These are phyloP conservation scores for Triplophysa tibetana DNA, from an alignment of 2,113 vertebrate genomes.

Conservation along the genomic window DNA sequence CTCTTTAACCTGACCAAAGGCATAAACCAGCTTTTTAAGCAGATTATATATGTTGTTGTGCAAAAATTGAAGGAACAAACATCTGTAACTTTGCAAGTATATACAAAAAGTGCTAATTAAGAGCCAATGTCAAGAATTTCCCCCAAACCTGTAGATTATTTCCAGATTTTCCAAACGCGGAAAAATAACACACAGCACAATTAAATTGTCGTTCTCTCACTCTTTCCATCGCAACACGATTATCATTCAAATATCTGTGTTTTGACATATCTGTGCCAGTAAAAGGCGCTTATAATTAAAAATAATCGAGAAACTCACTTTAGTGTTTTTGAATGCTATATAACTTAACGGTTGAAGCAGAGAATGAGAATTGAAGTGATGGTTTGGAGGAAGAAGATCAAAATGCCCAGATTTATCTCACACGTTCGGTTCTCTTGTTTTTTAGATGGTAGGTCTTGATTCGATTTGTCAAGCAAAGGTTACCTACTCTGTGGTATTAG, in stretches of 20 bases:
- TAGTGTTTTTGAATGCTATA: too few species aligned
- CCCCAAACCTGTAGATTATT: too few species aligned
- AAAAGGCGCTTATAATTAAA: not conserved
- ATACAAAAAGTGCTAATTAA: too few species aligned
- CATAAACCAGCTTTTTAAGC: not conserved
- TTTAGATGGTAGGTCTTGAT: slow-evolving; percentile 59
- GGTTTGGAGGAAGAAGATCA: not conserved
- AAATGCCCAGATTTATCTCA: not conserved
- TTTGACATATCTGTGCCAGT: not conserved
- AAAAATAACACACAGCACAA: not conserved
- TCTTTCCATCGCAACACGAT: not conserved
- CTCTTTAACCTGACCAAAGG: not conserved
- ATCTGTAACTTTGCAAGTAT: too few species aligned
- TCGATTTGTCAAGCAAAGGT: slow-evolving; percentile 70
- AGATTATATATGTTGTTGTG: too few species aligned
- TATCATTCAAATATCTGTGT: slow-evolving; percentile 1
- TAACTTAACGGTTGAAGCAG: too few species aligned
- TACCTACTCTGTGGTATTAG: slow-evolving; percentile 66
- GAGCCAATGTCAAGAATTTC: too few species aligned
- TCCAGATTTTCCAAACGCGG: too few species aligned
- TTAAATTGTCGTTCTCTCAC: too few species aligned
- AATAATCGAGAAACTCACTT: not conserved
- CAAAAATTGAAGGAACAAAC: too few species aligned
- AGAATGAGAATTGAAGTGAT: not conserved
- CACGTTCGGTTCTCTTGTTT: slow-evolving; percentile 27